Percentiles rank a stretch among this genome's conserved stretches.
phyloP scores from a whole-genome alignment of 2,888 invertebrate genomes.

The Fragum whitleyi region DNA sequence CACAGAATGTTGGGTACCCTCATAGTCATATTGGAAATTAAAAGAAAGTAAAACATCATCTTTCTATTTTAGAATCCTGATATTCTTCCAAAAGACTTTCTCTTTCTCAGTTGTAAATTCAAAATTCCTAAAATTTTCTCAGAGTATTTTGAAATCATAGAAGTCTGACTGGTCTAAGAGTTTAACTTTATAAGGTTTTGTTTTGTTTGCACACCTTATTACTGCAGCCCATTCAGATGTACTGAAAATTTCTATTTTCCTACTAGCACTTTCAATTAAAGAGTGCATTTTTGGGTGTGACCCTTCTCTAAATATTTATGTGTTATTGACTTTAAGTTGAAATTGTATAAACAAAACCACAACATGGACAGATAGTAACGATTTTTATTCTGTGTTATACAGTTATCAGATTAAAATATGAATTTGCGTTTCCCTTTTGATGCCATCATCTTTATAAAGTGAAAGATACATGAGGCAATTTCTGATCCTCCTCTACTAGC shows the following conservation, averaged over 20 bases:
- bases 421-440: background rate
- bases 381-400: too few relatives aligned
- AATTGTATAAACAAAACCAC: background rate
- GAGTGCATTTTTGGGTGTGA: background rate
- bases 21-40: too few relatives aligned
- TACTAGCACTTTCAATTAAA: background rate
- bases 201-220: background rate
- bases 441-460: too few relatives aligned
- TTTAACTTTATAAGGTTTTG: background rate
- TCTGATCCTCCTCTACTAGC: background rate
- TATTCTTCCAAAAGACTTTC: too few relatives aligned
- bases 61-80: too few relatives aligned
- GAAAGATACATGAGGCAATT: conserved; percentile 9
- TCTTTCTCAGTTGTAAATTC: background rate
- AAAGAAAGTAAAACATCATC: too few relatives aligned
- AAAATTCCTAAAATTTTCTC: background rate
- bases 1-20: too few relatives aligned
- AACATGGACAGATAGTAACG: too few relatives aligned
- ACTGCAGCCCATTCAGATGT: background rate
- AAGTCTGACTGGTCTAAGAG: background rate
- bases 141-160: background rate
- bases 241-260: background rate
- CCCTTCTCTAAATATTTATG: too few relatives aligned
- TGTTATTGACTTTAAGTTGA: background rate
- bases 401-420: conserved; percentile 1